phyloP scores from a whole-genome alignment of 2,797 vertebrate species.

The Uromys caudimaculatus region DNA sequence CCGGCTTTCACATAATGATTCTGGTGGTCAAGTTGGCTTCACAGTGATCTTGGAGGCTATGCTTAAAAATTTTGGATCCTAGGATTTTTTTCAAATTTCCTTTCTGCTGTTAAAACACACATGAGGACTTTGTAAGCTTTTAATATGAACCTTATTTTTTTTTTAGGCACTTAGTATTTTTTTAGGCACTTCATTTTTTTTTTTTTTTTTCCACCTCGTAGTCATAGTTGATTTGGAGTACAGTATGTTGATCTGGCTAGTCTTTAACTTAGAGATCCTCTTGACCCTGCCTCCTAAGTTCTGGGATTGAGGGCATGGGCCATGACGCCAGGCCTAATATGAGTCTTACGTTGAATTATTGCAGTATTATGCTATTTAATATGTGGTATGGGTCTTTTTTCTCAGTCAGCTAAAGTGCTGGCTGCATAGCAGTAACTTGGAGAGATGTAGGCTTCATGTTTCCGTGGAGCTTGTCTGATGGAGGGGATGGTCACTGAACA shows the following conservation, averaged over 20 bases:
- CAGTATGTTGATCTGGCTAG: not conserved
- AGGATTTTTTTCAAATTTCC: not conserved
- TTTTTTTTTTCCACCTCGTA: too few species aligned
- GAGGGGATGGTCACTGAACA: not conserved
- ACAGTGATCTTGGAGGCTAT: slow-evolving; percentile 3
- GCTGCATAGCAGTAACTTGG: not conserved
- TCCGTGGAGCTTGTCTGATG: not conserved
- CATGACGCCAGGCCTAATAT: not conserved
- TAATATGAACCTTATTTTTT: not conserved
- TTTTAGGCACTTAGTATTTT: not conserved
- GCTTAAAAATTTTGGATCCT: not conserved
- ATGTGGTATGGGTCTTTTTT: not conserved
- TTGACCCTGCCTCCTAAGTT: not conserved
- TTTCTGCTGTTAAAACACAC: slow-evolving; percentile 1
- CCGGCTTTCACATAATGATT: slow-evolving; percentile 4
- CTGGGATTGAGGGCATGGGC: not conserved
- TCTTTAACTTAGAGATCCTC: not conserved
- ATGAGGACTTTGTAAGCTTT: slow-evolving; percentile 6
- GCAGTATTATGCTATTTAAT: not conserved
- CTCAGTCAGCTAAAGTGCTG: not conserved
- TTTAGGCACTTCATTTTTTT: too few species aligned
- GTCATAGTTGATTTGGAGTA: too few species aligned
- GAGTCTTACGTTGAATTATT: not conserved
- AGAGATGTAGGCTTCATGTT: not conserved
- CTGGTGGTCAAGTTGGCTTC: not conserved